A percentile compares a stretch with the other conserved stretches of the same genome.
Conservation (phyloP, 2,888 invertebrate genomes). For the Oeneis ivallda region DNA sequence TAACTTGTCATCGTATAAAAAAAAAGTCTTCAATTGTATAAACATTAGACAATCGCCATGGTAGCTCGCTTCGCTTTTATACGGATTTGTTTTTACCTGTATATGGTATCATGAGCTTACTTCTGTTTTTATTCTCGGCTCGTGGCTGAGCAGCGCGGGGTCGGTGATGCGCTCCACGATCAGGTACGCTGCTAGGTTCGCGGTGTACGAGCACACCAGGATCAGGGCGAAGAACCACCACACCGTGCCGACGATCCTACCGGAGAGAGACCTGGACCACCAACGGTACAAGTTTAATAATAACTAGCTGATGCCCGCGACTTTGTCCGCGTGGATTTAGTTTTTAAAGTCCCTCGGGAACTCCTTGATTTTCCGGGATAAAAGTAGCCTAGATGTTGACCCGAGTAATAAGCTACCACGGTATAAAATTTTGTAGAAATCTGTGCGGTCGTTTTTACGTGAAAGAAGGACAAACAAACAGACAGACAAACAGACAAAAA, state of each 20-base stretch:
- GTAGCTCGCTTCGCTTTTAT: constrained; percentile 45
- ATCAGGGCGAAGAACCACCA: constrained; percentile 99
- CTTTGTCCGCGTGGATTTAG: too few species aligned
- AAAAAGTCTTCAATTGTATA: neutral
- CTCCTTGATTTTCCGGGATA: too few species aligned
- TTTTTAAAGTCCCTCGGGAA: too few species aligned
- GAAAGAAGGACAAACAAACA: too few species aligned
- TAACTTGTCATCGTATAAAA: neutral
- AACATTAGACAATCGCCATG: constrained; percentile 31
- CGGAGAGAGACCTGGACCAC: constrained; percentile 87
- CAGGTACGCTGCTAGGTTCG: constrained; percentile 98
- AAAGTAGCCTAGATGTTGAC: too few species aligned
- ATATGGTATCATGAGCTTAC: constrained; percentile 76
- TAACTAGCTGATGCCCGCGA: too few species aligned
- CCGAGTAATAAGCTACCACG: too few species aligned
- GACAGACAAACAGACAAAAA: too few species aligned
- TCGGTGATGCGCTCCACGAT: constrained; percentile 98
- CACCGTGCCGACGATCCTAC: constrained; percentile 97
- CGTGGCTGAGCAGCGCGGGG: constrained; percentile 90
- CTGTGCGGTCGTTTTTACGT: too few species aligned
- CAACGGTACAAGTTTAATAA: too few species aligned
- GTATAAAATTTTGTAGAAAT: too few species aligned
- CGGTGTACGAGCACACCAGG: constrained; percentile 98
- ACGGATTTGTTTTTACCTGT: constrained; percentile 59
- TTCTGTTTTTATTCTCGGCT: constrained; percentile 95